phyloP scores from a whole-genome alignment of 2,888 invertebrate genomes.

The Chorisops tibialis region DNA sequence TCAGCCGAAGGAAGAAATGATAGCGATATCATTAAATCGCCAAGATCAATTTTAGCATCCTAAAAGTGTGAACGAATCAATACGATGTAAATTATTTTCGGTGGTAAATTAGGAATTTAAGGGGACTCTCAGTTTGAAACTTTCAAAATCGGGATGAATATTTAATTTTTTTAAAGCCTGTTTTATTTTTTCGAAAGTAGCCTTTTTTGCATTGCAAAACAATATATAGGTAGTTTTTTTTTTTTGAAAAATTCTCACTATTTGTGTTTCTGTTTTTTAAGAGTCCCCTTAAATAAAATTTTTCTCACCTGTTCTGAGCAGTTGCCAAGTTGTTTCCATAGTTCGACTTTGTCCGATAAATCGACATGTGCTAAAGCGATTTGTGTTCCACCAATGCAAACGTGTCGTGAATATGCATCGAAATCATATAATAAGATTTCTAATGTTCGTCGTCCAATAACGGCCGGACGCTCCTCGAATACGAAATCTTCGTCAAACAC shows the following conservation, averaged over 20 bases:
- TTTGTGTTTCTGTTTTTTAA: not conserved
- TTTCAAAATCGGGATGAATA: too few species aligned
- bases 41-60: constrained; percentile 71
- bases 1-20: constrained; percentile 91
- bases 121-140: too few species aligned
- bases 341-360: constrained; percentile 55
- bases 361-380: constrained; percentile 58
- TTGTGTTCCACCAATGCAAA: constrained; percentile 61
- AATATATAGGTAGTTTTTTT: not conserved
- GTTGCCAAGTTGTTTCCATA: constrained; percentile 58
- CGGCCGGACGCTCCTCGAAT: constrained; percentile 59
- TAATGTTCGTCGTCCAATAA: constrained; percentile 56
- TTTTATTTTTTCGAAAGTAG: too few species aligned
- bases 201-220: too few species aligned
- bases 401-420: constrained; percentile 63
- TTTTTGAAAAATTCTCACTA: not conserved
- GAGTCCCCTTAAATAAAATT: not conserved
- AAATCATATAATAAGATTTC: constrained; percentile 64
- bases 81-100: too few species aligned
- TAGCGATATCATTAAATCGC: constrained; percentile 87
- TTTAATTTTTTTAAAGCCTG: too few species aligned
- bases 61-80: constrained; percentile 31
- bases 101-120: too few species aligned
- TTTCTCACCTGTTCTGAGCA: constrained; percentile 53
- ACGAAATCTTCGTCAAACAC: constrained; percentile 68